A percentile compares a stretch with the other conserved stretches of the same genome.
phyloP scores from a whole-genome alignment of 2,113 vertebrate species.

The Bombycilla garrulus region DNA sequence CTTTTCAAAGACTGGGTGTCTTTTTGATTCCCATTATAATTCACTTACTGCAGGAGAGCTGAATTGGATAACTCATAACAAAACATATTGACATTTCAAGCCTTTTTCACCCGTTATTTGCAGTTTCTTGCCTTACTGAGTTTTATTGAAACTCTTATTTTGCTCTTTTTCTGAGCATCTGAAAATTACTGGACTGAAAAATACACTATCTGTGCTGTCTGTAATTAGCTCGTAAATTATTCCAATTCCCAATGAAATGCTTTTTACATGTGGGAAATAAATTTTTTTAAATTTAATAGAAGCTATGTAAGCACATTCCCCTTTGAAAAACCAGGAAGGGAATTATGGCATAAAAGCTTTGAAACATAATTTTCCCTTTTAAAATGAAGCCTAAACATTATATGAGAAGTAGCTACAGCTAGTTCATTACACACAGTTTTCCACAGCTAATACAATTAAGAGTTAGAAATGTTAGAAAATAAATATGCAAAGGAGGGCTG shows the following conservation, averaged over 20 bases:
- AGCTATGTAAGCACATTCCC: conserved; percentile 20
- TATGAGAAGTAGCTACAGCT: background rate
- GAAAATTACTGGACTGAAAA: conserved; percentile 69
- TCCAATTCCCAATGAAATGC: conserved; percentile 34
- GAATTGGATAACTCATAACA: conserved; percentile 51
- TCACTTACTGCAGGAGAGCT: conserved; percentile 36
- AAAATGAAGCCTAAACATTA: background rate
- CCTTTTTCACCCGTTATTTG: conserved; percentile 59
- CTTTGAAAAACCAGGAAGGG: conserved; percentile 12
- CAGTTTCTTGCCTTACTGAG: conserved; percentile 62
- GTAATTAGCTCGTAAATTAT: conserved; percentile 63
- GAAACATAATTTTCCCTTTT: background rate
- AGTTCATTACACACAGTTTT: background rate
- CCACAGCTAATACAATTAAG: background rate
- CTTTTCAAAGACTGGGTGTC: background rate
- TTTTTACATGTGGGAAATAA: conserved; percentile 29
- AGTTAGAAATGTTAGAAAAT: background rate
- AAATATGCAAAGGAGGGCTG: background rate
- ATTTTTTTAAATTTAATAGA: conserved; percentile 58
- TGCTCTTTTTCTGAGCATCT: conserved; percentile 67
- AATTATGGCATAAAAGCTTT: background rate
- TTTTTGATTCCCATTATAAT: conserved; percentile 26
- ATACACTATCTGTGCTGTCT: conserved; percentile 46
- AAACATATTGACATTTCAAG: conserved; percentile 72
- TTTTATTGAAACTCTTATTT: conserved; percentile 70